Evolutionary conservation across 2,888 invertebrate species (phyloP).

Genomic region (Polydrusus cervinus): DNA sequence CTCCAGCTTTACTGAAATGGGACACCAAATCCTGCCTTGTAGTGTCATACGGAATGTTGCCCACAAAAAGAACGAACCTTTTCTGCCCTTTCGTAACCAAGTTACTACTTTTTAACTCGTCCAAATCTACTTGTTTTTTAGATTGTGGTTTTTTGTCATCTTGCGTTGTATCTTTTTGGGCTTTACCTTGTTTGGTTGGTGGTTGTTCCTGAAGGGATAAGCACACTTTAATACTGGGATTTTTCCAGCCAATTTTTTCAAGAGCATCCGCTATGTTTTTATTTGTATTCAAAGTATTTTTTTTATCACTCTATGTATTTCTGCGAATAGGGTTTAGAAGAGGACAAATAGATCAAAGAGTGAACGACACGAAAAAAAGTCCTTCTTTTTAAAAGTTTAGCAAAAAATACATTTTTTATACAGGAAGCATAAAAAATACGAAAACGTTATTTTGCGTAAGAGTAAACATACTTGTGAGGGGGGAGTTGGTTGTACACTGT

Average conservation of each 20-base stretch:
- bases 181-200: constrained; percentile 21
- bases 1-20: constrained; percentile 71
- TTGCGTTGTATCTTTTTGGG: constrained; percentile 11
- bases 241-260: not conserved
- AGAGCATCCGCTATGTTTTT: too few relatives aligned
- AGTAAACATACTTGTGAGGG: too few relatives aligned
- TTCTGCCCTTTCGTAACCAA: constrained; percentile 56
- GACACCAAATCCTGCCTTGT: constrained; percentile 68
- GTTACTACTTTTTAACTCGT: constrained; percentile 55
- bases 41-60: constrained; percentile 70
- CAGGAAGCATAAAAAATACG: too few relatives aligned
- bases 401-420: too few relatives aligned
- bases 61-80: constrained; percentile 71
- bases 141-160: constrained; percentile 1
- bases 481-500: too few relatives aligned
- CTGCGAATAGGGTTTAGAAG: too few relatives aligned
- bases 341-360: too few relatives aligned
- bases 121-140: constrained; percentile 49
- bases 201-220: constrained; percentile 44
- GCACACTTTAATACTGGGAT: constrained; percentile 1
- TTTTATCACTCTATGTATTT: too few relatives aligned
- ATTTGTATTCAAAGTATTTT: too few relatives aligned
- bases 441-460: too few relatives aligned
- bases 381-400: too few relatives aligned
- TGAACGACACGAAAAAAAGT: too few relatives aligned